phyloP scores from a whole-genome alignment of 2,113 vertebrate species.

The Alectura lathami region DNA sequence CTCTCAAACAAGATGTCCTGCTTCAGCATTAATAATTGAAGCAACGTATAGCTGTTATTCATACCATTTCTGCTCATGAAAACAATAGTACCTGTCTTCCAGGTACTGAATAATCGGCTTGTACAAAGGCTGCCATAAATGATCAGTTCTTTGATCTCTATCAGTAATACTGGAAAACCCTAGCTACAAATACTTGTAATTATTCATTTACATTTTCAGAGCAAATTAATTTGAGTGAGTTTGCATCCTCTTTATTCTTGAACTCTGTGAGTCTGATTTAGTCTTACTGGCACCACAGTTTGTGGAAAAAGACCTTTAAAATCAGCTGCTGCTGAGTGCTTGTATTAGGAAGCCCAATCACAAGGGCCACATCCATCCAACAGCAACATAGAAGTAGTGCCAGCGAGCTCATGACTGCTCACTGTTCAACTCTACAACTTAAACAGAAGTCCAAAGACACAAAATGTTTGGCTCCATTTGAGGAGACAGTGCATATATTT shows the following conservation, averaged over 20 bases:
- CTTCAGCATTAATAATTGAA: background rate
- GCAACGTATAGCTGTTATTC: background rate
- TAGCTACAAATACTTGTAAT: background rate
- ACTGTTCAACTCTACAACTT: background rate
- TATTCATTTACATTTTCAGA: background rate
- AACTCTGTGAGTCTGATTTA: background rate
- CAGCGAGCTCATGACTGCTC: conserved; percentile 11
- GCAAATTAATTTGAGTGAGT: background rate
- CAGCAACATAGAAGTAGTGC: conserved; percentile 30
- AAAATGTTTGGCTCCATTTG: background rate
- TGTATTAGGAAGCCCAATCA: background rate
- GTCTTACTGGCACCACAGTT: background rate
- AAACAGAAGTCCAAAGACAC: conserved; percentile 12
- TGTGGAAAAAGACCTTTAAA: conserved; percentile 25
- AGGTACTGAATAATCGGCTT: background rate
- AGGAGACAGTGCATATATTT: background rate
- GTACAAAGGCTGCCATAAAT: background rate
- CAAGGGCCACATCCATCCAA: conserved; percentile 11
- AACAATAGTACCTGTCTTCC: background rate
- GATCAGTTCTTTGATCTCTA: background rate
- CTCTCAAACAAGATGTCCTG: background rate
- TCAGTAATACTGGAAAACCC: background rate
- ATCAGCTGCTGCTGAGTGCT: background rate
- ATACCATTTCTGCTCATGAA: background rate
- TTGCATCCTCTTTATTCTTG: background rate